Evolutionary conservation across 2,888 invertebrate genomes (phyloP), one percentile per base, ranked within the genome.

Genomic region (Hemaris fuciformis): DNA sequence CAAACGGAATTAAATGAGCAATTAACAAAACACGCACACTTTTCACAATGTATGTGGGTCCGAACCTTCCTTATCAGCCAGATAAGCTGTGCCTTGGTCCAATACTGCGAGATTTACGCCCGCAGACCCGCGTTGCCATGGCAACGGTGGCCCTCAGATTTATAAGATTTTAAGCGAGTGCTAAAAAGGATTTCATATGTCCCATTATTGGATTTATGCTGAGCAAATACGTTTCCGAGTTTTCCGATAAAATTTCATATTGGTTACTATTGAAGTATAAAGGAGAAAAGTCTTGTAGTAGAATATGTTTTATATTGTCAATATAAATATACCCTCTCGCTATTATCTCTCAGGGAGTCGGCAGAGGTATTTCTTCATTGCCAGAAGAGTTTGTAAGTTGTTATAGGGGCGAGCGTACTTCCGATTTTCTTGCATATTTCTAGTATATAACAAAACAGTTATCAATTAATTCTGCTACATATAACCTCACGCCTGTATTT

Each of bases 241-340:
- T 22, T 61, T 67, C 59, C 59, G 66, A 58, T 31, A 23, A 41
- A 57, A 57, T 57, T 67, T 42, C 25, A 10, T 42, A 38, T 25
- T 42, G 25, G 61, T 62, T 62, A n/a, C n/a, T n/a, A n/a, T n/a
- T 71, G 66, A n/a, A n/a, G n/a, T n/a, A n/a, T n/a, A n/a, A n/a
- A n/a, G n/a, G n/a, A n/a, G n/a, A n/a, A n/a, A n/a, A n/a, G n/a
- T n/a, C n/a, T n/a, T n/a, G n/a, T n/a, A n/a, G n/a, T n/a, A n/a
- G n/a, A n/a, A n/a, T n/a, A n/a, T n/a, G n/a, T n/a, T n/a, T n/a
- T n/a, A n/a, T n/a, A n/a, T n/a, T n/a, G n/a, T n/a, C n/a, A n/a
- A n/a, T n/a, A n/a, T n/a, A n/a, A n/a, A n/a, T n/a, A n/a, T n/a
- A n/a, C n/a, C n/a, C n/a, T n/a, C n/a, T n/a, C n/a, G n/a, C n/a